phyloP scores from a whole-genome alignment of 2,797 vertebrate genomes.

The Manis crassicaudata region DNA sequence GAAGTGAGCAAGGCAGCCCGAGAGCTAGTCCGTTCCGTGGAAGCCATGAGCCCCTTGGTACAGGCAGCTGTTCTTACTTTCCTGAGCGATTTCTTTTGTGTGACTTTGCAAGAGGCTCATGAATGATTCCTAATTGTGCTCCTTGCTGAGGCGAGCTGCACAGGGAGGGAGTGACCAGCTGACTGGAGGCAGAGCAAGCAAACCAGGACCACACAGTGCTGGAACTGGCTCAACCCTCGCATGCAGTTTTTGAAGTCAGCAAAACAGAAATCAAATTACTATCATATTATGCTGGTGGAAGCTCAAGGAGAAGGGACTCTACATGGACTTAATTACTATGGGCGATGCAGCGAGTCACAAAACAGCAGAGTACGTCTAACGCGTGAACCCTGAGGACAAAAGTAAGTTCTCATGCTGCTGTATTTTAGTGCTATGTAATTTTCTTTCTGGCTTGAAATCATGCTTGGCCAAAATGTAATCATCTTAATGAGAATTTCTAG shows the following conservation, averaged over 20 bases:
- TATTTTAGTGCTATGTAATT: conserved; percentile 63
- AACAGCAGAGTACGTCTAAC: conserved; percentile 60
- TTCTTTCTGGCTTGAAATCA: conserved; percentile 68
- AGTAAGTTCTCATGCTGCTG: conserved; percentile 83
- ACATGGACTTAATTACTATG: conserved; percentile 12
- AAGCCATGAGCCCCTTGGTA: conserved; percentile 74
- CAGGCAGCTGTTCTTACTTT: conserved; percentile 66
- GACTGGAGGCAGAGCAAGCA: conserved; percentile 76
- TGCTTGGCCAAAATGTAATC: conserved; percentile 67
- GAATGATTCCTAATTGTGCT: conserved; percentile 74
- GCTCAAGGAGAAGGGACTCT: conserved; percentile 65
- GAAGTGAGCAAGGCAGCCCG: conserved; percentile 77
- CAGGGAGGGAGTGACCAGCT: conserved; percentile 74
- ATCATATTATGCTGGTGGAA: conserved; percentile 54
- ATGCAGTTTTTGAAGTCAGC: conserved; percentile 82
- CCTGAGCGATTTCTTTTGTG: conserved; percentile 68
- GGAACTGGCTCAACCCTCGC: conserved; percentile 72
- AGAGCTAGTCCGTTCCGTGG: conserved; percentile 79
- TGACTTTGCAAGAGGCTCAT: conserved; percentile 74
- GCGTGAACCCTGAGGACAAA: conserved; percentile 66
- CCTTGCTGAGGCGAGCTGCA: conserved; percentile 73
- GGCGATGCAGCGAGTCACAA: conserved; percentile 60
- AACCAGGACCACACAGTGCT: conserved; percentile 63
- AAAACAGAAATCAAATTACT: conserved; percentile 76
- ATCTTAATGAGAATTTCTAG: conserved; percentile 67